These are phyloP conservation scores for Passer montanus DNA, from an alignment of 2,113 vertebrate species.

Conservation along the genomic window DNA sequence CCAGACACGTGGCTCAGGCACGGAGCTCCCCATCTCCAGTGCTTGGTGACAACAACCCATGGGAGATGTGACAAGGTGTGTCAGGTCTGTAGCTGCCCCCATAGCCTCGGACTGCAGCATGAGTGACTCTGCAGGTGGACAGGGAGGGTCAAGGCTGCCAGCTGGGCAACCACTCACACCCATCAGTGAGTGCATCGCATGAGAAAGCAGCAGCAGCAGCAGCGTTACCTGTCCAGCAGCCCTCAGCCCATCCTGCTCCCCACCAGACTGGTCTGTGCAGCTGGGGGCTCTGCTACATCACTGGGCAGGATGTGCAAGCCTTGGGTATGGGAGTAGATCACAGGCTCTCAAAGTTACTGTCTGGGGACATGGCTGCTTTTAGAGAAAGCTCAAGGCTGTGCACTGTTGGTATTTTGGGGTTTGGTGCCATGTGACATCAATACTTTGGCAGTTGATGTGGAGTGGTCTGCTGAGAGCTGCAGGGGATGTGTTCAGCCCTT, in stretches of 20 bases:
- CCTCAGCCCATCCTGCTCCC: background rate
- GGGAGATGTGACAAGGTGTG: background rate
- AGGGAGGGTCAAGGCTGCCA: background rate
- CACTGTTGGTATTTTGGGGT: background rate
- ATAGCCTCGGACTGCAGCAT: fast-evolving
- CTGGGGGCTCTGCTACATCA: background rate
- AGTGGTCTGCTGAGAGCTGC: background rate
- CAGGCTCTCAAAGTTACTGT: background rate
- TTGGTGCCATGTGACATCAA: background rate
- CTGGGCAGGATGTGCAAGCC: background rate
- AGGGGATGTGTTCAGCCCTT: background rate
- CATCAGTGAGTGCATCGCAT: background rate
- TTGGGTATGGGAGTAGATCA: background rate
- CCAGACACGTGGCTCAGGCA: background rate
- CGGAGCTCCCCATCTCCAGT: background rate
- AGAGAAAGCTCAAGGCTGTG: background rate
- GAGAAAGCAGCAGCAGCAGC: background rate
- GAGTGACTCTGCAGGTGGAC: background rate
- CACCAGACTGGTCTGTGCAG: background rate
- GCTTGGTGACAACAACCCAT: fast-evolving
- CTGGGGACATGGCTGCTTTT: background rate
- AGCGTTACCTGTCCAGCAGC: background rate
- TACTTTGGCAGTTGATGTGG: background rate
- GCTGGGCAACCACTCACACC: background rate
- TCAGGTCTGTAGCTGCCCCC: background rate